Evolutionary conservation across 1,140 invertebrate genomes (phyloP).

Genomic region (Coelopa frigida): DNA sequence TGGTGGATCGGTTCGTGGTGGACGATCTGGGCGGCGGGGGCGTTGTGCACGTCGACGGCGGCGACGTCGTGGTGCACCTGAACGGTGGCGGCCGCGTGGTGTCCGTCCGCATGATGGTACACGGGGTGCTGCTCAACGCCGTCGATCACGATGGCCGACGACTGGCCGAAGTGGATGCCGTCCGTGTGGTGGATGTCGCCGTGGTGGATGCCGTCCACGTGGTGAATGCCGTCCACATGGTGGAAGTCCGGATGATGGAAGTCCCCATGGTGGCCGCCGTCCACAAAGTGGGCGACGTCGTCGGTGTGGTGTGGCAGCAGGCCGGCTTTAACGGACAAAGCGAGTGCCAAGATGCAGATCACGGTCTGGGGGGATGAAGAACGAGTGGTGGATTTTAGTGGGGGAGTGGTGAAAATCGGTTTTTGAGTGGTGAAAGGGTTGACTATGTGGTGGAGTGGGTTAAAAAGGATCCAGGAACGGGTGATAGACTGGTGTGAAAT

Average conservation of each 20-base stretch:
- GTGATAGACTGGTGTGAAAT: too few species aligned
- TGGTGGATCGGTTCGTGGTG: conserved; percentile 32
- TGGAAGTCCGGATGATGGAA: conserved; percentile 20
- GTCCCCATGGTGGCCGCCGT: conserved; percentile 20
- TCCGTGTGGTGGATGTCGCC: conserved; percentile 24
- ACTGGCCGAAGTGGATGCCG: conserved; percentile 28
- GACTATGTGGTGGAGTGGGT: too few species aligned
- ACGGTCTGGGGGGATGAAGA: conserved; percentile 19
- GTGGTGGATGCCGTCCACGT: conserved; percentile 19
- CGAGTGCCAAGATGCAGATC: conserved; percentile 27
- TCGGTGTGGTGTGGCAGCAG: conserved; percentile 29
- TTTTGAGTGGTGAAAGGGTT: too few species aligned
- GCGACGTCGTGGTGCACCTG: conserved; percentile 22
- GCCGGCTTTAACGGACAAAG: conserved; percentile 29
- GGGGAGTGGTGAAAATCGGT: too few species aligned
- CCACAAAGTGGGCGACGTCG: conserved; percentile 22
- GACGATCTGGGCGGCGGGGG: conserved; percentile 20
- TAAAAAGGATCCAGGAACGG: too few species aligned
- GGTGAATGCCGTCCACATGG: conserved; percentile 30
- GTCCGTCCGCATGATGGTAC: conserved; percentile 27
- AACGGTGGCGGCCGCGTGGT: conserved; percentile 17
- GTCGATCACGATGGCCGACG: conserved; percentile 21
- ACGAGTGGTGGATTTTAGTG: too few species aligned
- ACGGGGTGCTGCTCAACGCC: conserved; percentile 17
- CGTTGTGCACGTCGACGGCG: conserved; percentile 24